Evolutionary conservation across 2,888 invertebrate species (phyloP), one percentile per base, ranked within the genome.

Genomic region (Ormyrus thymus): DNA sequence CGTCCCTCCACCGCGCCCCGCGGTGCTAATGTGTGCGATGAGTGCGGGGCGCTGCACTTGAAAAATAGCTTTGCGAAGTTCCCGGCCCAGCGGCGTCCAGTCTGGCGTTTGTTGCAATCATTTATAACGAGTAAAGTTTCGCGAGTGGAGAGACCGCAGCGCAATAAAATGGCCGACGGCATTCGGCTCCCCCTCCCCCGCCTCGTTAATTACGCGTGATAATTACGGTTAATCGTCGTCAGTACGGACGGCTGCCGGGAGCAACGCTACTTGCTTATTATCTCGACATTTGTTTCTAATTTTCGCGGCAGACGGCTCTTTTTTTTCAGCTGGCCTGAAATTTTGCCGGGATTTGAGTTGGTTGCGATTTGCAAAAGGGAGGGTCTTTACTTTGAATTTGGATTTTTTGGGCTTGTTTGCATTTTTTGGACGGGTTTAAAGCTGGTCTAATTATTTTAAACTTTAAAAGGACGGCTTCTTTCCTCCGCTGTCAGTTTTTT

Each of bases 121-220:
- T 87, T 86, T 86, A 84, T 88, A 88, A 88, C 85, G 86, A 87
- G 86, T 80, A 84, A 87, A 87, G 85, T 87, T 87, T 83, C 59
- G 48, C 78, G 56, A 13, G 79, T 55, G 43, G 13, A 9, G 45
- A 7, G 10, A 61, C 68, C 59, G 56, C 70, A 53, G 29, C 10
- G 53, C 70, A 65, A 77, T 76, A 80, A 80, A 80, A 71, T 71
- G 61, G 56, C 11, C 74, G 56, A 45, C 13, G 50, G 64, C 50
- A 15, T 58, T 55, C 29, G 51, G 13, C 29, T 3, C 29, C 29
- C 29, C 1, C 29, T 29, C 29, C 29, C 29, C 1, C n/a, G n/a
- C n/a, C 29, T 29, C 72, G 69, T 72, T 81, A 81, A 81, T 81
- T 81, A 78, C 73, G 76, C 77, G 77, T 76, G 74, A 76, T 80